Conservation (phyloP, 2,888 invertebrate genomes). For the Volucella bombylans region DNA sequence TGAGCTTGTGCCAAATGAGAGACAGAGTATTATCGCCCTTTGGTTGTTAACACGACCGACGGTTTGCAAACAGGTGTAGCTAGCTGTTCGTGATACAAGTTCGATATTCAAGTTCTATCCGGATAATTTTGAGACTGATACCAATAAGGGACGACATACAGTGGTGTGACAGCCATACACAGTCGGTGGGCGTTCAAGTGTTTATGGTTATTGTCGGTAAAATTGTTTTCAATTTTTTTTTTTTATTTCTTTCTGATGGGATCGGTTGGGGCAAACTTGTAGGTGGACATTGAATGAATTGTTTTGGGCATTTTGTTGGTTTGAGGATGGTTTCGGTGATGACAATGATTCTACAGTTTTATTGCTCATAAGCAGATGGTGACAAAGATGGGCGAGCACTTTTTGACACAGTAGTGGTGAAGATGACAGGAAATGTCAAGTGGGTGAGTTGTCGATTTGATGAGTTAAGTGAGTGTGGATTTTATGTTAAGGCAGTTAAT, state of each 20-base stretch:
- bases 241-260: too few species aligned
- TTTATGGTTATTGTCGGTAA: constrained; percentile 1
- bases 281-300: neutral
- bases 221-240: too few species aligned
- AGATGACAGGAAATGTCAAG: too few species aligned
- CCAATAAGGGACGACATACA: constrained; percentile 3
- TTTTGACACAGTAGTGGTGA: too few species aligned
- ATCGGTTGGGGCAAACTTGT: too few species aligned
- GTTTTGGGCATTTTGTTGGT: neutral
- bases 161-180: neutral
- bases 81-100: neutral
- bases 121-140: neutral
- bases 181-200: neutral
- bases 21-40: too few species aligned
- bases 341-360: constrained; percentile 2
- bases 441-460: too few species aligned
- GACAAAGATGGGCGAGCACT: neutral
- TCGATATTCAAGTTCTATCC: neutral
- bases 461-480: neutral
- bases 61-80: neutral
- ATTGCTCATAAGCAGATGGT: constrained; percentile 6
- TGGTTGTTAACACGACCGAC: neutral
- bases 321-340: neutral
- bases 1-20: too few species aligned
- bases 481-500: neutral